Conservation (phyloP, 2,888 invertebrate species). For the Odontothrips loti region DNA sequence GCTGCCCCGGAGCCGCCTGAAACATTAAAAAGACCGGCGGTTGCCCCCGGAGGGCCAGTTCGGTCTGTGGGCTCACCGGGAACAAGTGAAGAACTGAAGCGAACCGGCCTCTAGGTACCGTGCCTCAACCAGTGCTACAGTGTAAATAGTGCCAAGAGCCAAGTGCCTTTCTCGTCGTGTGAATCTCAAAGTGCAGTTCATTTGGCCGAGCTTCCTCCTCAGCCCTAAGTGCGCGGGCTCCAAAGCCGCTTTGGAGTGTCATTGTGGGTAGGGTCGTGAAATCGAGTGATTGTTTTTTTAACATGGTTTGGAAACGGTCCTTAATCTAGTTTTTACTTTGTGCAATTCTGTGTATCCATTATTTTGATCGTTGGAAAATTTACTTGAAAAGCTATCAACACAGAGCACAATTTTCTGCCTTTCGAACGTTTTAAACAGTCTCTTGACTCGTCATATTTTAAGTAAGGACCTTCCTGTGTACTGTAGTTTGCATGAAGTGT, state of each 20-base stretch:
- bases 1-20: neutral
- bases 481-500: too few species aligned
- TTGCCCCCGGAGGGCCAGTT: neutral
- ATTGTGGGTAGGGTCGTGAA: too few species aligned
- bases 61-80: neutral
- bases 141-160: neutral
- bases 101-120: too few species aligned
- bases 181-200: neutral
- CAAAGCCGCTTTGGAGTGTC: neutral
- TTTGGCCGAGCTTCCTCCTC: neutral
- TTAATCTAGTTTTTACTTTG: neutral
- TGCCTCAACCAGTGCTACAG: neutral
- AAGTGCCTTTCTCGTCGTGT: neutral
- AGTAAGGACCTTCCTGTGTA: too few species aligned
- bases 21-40: neutral
- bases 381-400: neutral
- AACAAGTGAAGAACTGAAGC: neutral
- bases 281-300: neutral
- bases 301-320: neutral
- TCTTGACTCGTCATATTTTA: too few species aligned
- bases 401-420: too few species aligned
- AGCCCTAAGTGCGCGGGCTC: neutral
- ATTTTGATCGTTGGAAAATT: neutral
- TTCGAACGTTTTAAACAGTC: too few species aligned
- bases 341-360: neutral